Base-by-base conservation (phyloP, 2,888 invertebrate species). In the Morpho achilles region DNA sequence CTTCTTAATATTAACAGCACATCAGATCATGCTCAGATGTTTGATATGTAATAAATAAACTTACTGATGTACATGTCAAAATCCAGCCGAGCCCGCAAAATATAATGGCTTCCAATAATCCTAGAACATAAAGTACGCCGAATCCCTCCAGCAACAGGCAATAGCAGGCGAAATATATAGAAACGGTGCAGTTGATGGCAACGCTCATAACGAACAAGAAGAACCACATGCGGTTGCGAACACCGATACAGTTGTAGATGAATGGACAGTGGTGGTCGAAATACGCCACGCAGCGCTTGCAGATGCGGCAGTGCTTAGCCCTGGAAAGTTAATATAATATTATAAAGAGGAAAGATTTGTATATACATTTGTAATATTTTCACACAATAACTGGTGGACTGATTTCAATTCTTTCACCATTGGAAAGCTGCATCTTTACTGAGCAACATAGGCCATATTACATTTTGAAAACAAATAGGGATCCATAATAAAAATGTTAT, bases 231-330 rank as follows among this genome's bases (percentile, higher is more conserved):
- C 98, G 93, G 85, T 98, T 98, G 61, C 95, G 93, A 45, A 97
- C 91, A 1, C 98, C 98, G 16, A 98, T 97, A 80, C 98, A 98
- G 80, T 98, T 98, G 84, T 97, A 97, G 70, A 98, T 97, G 78
- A 98, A 98, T 0, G 98, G 98, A 78, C 98, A 98, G 79, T 98
- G 98, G 83, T 98, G 98, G 79, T 98, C 98, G 75, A 98, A 97
- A 79, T 97, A 96, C 0, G 94, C 94, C 3, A 97, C 96, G 75
- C 96, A 96, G 59, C 96, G 93, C 77, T 97, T 97, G 86, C 98
- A 98, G 56, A 97, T 94, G 52, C 97, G 93, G 73, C 98, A 98
- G 80, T 98, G 98, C 79, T 98, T 98, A 7, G 97, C 97, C 66
- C 89, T 89, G 77, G 7, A 62, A 70, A 64, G 32, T 32, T 5